Evolutionary conservation across 2,888 invertebrate species (phyloP).

Genomic region (Glaucopsyche alexis): DNA sequence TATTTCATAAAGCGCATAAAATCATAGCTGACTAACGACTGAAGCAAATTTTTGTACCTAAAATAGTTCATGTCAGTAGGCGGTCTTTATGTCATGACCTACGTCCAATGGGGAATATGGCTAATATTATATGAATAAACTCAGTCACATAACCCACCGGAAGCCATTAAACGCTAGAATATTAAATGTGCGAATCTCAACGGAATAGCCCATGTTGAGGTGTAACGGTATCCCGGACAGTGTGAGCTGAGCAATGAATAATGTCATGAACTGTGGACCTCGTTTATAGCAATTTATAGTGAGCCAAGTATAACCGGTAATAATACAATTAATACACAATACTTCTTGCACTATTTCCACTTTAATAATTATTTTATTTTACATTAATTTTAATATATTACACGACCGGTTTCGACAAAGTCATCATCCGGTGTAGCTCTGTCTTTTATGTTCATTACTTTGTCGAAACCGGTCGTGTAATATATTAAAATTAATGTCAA

Average conservation of each 20-base stretch:
- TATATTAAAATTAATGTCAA: too few species aligned
- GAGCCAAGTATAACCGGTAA: too few species aligned
- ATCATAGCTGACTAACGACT: too few species aligned
- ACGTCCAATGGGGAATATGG: background rate
- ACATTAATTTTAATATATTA: too few species aligned
- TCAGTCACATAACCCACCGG: constrained; percentile 16
- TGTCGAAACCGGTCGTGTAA: too few species aligned
- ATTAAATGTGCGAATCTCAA: constrained; percentile 19
- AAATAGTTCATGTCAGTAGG: background rate
- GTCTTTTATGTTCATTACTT: too few species aligned
- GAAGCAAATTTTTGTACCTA: background rate
- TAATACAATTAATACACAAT: too few species aligned
- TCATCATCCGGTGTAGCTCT: too few species aligned
- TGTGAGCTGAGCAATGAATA: background rate
- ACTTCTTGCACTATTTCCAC: too few species aligned
- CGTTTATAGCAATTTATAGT: too few species aligned
- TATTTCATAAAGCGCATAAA: background rate
- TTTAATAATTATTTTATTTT: too few species aligned
- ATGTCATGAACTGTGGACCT: background rate
- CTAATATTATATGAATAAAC: background rate
- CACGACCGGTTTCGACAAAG: too few species aligned
- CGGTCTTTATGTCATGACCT: constrained; percentile 1
- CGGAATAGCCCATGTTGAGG: background rate
- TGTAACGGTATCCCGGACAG: background rate
- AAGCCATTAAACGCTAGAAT: constrained; percentile 12